These are phyloP conservation scores for Parotia lawesii DNA, from an alignment of 2,113 vertebrate species.

Conservation along the genomic window DNA sequence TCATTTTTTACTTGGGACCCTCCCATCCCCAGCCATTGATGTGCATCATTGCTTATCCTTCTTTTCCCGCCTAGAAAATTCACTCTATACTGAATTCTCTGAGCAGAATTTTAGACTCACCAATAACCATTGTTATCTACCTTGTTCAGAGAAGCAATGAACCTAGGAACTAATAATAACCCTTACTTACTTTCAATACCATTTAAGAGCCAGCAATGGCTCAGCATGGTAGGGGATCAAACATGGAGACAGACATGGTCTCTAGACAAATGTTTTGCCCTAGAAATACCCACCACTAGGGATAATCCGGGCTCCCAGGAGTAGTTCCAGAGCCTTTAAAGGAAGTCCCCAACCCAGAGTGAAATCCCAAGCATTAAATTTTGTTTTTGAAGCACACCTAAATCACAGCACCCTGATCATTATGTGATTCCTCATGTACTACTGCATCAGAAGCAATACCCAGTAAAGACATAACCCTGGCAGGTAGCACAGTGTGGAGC, in stretches of 20 bases:
- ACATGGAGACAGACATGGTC: not conserved
- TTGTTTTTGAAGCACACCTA: not conserved
- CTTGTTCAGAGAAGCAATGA: not conserved
- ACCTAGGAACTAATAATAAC: not conserved
- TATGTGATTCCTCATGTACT: not conserved
- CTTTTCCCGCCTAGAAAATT: not conserved
- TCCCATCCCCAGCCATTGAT: not conserved
- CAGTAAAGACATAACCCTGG: not conserved
- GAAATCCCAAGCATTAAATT: not conserved
- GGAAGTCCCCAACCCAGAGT: not conserved
- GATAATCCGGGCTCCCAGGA: not conserved
- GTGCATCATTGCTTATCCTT: not conserved
- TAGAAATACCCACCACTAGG: not conserved
- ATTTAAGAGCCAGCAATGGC: not conserved
- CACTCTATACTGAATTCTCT: not conserved
- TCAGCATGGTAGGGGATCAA: not conserved
- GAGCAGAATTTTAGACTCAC: not conserved
- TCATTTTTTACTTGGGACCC: not conserved
- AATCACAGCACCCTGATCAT: not conserved
- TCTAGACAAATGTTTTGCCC: not conserved
- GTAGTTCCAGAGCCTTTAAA: not conserved
- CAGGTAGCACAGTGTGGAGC: not conserved
- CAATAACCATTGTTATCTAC: not conserved
- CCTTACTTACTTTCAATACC: not conserved
- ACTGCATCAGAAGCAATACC: not conserved